These are phyloP conservation scores for Philaethria dido DNA, from an alignment of 2,888 invertebrate genomes.

Conservation along the genomic window DNA sequence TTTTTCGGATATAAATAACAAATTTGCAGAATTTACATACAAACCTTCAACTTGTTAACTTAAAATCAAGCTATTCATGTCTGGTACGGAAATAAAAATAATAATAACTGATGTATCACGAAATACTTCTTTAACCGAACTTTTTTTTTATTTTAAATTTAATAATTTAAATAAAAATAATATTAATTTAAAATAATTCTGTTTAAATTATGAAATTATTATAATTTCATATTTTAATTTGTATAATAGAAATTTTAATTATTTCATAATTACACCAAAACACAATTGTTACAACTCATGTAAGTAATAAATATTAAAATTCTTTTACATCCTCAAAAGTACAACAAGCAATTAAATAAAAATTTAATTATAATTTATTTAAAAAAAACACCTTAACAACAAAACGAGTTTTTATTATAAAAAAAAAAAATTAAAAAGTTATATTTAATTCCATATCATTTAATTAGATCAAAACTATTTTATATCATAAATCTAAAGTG, in stretches of 20 bases:
- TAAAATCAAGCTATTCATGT: too few species aligned
- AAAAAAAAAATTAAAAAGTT: neutral
- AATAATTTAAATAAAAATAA: neutral
- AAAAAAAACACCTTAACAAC: neutral
- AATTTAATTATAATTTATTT: neutral
- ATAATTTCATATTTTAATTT: neutral
- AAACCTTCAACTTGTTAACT: too few species aligned
- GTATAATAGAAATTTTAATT: neutral
- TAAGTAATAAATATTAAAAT: constrained; percentile 14
- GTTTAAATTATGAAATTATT: too few species aligned
- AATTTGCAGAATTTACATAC: too few species aligned
- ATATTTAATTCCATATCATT: constrained; percentile 14
- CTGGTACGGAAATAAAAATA: too few species aligned
- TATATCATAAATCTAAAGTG: constrained; percentile 20
- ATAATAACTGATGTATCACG: too few species aligned
- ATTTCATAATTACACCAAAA: neutral
- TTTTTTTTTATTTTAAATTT: neutral
- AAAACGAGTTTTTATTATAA: neutral
- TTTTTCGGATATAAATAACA: too few species aligned
- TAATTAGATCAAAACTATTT: constrained; percentile 24
- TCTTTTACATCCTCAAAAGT: neutral
- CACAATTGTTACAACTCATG: constrained; percentile 4
- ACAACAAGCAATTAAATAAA: constrained; percentile 1
- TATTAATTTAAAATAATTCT: neutral
- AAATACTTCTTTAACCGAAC: too few species aligned